A percentile compares a stretch with the other conserved stretches of the same genome.
These are phyloP conservation scores for Tromatobia lineatoria DNA, from an alignment of 2,888 invertebrate genomes.

Conservation along the genomic window DNA sequence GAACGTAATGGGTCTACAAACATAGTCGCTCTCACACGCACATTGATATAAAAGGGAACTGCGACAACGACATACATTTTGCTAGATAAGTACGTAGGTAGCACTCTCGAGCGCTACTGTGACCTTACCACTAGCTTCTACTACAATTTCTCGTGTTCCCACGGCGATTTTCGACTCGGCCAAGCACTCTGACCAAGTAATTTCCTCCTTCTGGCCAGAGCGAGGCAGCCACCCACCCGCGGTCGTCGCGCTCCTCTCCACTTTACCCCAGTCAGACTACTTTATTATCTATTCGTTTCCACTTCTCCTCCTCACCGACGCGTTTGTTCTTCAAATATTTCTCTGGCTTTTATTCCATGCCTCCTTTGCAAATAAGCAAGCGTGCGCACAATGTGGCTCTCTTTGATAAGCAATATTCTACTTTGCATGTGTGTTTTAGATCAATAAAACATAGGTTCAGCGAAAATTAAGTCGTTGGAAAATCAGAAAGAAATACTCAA, in stretches of 20 bases:
- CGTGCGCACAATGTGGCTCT: not conserved
- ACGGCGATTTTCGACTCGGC: slow-evolving; percentile 77
- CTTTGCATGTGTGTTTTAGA: too few species aligned
- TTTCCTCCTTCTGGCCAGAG: slow-evolving; percentile 73
- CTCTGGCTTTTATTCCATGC: not conserved
- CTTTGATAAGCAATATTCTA: too few species aligned
- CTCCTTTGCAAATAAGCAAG: too few species aligned
- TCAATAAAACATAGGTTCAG: too few species aligned
- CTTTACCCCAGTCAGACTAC: slow-evolving; percentile 25
- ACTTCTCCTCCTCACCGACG: slow-evolving; percentile 46
- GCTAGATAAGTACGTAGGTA: slow-evolving; percentile 56
- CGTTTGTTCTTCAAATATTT: slow-evolving; percentile 52
- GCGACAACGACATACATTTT: slow-evolving; percentile 49
- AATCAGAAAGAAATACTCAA: too few species aligned
- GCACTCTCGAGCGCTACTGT: slow-evolving; percentile 42
- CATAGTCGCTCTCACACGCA: slow-evolving; percentile 13
- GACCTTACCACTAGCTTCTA: slow-evolving; percentile 38
- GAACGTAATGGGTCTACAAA: slow-evolving; percentile 19
- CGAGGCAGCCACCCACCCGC: slow-evolving; percentile 36
- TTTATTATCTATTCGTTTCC: slow-evolving; percentile 64
- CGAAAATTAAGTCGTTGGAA: too few species aligned
- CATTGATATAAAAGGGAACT: slow-evolving; percentile 4
- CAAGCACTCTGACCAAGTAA: slow-evolving; percentile 76
- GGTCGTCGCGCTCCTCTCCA: not conserved
- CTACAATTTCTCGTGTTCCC: slow-evolving; percentile 66